phyloP scores from a whole-genome alignment of 1,140 invertebrate species.

The Euura saliciscinereae region DNA sequence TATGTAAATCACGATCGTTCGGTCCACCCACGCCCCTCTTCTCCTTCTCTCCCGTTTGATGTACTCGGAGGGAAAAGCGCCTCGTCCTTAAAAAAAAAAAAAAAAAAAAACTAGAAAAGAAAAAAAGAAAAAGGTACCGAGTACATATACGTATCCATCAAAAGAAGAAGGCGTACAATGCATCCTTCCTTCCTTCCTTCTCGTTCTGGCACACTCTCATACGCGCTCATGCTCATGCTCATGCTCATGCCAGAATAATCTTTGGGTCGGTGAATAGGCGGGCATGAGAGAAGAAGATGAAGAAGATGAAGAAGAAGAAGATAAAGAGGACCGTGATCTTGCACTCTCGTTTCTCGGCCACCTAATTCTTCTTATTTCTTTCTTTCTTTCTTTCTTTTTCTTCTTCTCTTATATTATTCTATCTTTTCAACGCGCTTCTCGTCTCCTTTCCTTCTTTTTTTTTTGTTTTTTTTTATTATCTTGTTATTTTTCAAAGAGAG shows the following conservation, averaged over 20 bases:
- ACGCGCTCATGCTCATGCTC: background rate
- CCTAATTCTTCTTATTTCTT: conserved; percentile 9
- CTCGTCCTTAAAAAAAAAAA: no score
- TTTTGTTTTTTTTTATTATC: no score
- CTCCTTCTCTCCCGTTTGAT: no score
- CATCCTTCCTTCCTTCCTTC: no score
- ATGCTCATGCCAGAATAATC: background rate
- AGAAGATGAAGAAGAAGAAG: conserved; percentile 18
- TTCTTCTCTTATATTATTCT: conserved; percentile 9
- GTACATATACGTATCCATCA: background rate
- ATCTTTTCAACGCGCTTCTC: background rate
- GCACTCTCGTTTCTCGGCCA: conserved; percentile 16
- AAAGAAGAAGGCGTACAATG: no score
- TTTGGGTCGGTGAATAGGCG: background rate
- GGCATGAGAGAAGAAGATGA: background rate
- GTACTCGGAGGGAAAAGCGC: no score
- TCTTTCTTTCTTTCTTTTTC: conserved; percentile 9
- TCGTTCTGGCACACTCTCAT: no score
- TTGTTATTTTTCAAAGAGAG: no score
- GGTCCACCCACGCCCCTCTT: background rate
- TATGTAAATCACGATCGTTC: conserved; percentile 30
- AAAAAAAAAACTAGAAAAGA: no score
- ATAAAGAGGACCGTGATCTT: conserved; percentile 49
- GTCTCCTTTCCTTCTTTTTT: background rate
- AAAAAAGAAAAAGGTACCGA: background rate